Conservation (phyloP, 2,888 invertebrate genomes). For the Uropetala carovei region DNA sequence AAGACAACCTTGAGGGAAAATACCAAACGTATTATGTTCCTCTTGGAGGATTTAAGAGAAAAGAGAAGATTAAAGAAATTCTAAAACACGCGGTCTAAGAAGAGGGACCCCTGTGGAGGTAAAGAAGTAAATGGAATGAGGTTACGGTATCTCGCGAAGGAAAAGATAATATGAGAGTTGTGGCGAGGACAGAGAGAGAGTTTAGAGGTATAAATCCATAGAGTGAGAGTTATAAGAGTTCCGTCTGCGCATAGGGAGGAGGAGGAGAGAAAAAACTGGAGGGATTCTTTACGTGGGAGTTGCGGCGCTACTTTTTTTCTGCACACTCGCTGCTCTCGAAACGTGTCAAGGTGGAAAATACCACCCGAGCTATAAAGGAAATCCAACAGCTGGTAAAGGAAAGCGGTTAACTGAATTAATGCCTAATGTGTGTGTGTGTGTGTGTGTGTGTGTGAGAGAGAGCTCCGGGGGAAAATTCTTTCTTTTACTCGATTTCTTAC, state of each 20-base stretch:
- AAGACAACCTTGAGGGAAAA: neutral
- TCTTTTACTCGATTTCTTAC: too few species aligned
- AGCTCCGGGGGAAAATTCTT: too few species aligned
- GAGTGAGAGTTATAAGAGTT: constrained; percentile 1
- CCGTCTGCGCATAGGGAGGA: neutral
- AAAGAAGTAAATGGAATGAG: constrained; percentile 16
- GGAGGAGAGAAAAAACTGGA: neutral
- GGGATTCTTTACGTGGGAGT: constrained; percentile 8
- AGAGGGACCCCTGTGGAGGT: neutral
- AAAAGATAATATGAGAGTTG: neutral
- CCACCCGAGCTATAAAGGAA: neutral
- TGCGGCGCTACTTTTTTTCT: neutral
- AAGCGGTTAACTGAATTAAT: neutral
- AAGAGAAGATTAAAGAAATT: neutral
- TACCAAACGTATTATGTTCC: neutral
- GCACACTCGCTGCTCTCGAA: neutral
- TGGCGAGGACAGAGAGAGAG: neutral
- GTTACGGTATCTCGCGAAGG: neutral
- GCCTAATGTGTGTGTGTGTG: too few species aligned
- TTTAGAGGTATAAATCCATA: neutral
- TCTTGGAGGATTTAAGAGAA: neutral
- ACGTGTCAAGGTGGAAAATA: constrained; percentile 9
- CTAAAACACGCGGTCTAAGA: neutral
- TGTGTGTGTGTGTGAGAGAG: too few species aligned
- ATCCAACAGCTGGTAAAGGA: neutral